Percentiles rank a stretch among this genome's conserved stretches.
Evolutionary conservation across 2,888 invertebrate species (phyloP).

Genomic region (Nymphalis polychloros): DNA sequence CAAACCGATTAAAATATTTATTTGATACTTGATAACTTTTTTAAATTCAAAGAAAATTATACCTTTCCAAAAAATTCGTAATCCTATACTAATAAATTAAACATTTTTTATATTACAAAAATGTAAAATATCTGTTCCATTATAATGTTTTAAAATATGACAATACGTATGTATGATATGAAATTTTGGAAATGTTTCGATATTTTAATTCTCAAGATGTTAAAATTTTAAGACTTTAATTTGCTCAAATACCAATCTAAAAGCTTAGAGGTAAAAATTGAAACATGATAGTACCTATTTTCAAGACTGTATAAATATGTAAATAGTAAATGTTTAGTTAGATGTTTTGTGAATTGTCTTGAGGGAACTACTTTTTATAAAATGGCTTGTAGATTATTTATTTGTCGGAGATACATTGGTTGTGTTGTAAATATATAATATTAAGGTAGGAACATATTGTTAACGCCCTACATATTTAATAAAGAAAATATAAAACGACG

Average conservation of each 20-base stretch:
- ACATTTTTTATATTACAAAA: too few relatives aligned
- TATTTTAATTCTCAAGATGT: conserved; percentile 6
- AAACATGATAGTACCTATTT: conserved; percentile 31
- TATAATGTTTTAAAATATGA: conserved; percentile 12
- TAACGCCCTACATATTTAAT: conserved; percentile 2
- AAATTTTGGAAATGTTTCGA: conserved; percentile 1
- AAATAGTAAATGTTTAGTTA: conserved; percentile 27
- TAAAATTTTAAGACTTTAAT: conserved; percentile 22
- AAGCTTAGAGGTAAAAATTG: conserved; percentile 15
- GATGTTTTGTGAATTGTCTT: conserved; percentile 21
- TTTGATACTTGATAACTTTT: conserved; percentile 23
- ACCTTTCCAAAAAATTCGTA: background rate
- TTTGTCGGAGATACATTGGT: conserved; percentile 63
- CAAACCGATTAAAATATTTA: conserved; percentile 38
- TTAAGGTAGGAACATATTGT: conserved; percentile 11
- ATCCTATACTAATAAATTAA: too few relatives aligned
- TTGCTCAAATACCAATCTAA: conserved; percentile 30
- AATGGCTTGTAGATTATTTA: conserved; percentile 52
- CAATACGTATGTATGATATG: conserved; percentile 17
- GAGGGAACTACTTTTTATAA: conserved; percentile 4
- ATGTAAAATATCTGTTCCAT: background rate
- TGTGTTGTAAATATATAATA: conserved; percentile 74
- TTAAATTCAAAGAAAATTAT: background rate
- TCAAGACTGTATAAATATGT: conserved; percentile 39
- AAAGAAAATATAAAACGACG: conserved; percentile 4